Evolutionary conservation across 1,140 invertebrate genomes (phyloP), one percentile per base, ranked within the genome.

Genomic region (Megalonaias nervosa): DNA sequence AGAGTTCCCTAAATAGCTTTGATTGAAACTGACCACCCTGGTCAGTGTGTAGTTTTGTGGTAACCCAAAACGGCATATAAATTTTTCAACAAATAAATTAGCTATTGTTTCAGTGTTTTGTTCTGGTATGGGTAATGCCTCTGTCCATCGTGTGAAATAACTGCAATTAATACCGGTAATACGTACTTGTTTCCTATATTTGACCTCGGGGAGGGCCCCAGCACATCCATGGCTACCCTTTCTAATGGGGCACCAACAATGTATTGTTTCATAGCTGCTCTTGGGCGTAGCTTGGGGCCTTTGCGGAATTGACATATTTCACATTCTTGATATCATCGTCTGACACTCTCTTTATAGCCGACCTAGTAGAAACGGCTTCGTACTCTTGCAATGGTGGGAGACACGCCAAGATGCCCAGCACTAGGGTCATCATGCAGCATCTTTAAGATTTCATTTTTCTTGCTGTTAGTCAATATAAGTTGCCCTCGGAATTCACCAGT

Each of bases 41-140:
- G 75, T 91, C 89, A 2, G 87, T 75, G 55, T 88, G 80, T 6
- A 91, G 77, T 26, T 85, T 19, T 83, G 48, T 0, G 91, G 90
- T 3, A 87, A 78, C 16, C 91, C 91, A 75, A 85, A 87, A 5
- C 85, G 71, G 65, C 80, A 85, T 16, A 91, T 67, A n/a, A 86
- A 71, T 17, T 89, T 72, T 57, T 86, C 69, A 1, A 91, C 81
- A 16, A 91, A 77, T 12, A 74, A 80, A 19, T 88, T 76, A 5
- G 88, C 90, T 13, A 89, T 79, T 1, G 87, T 88, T n/a, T 15
- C 55, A 17, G 85, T 80, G 56, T 80, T 84, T 66, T 78, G 26
- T 58, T 89, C 72, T 16, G 57, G 21, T 16, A 88, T 23, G n/a
- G 87, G 67, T 21, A 81, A 77, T 9, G 69, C 74, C 58, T 84